These are phyloP conservation scores for Zygaena filipendulae DNA, from an alignment of 2,888 invertebrate genomes.

Conservation along the genomic window DNA sequence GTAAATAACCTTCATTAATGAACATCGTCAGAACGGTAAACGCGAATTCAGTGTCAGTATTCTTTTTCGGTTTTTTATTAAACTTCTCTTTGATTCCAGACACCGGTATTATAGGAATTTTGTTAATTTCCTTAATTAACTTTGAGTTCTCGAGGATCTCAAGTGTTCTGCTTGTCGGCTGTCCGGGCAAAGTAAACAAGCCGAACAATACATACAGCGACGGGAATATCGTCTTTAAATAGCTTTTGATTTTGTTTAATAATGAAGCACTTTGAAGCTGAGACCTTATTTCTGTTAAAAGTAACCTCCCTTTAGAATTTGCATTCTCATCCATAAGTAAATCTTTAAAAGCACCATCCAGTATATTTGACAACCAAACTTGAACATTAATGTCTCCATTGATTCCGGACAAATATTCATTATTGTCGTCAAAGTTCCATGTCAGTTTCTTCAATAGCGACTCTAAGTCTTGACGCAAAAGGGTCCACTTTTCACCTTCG, in stretches of 20 bases:
- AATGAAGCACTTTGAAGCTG: conserved; percentile 32
- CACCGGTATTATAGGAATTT: conserved; percentile 30
- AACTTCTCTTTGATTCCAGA: conserved; percentile 27
- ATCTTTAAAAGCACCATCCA: conserved; percentile 55
- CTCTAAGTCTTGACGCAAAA: conserved; percentile 42
- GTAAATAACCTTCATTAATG: conserved; percentile 50
- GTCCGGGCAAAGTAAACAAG: conserved; percentile 29
- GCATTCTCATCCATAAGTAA: conserved; percentile 40
- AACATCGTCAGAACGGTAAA: conserved; percentile 39
- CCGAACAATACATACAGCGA: conserved; percentile 44
- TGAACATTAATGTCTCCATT: conserved; percentile 59
- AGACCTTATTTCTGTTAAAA: conserved; percentile 35
- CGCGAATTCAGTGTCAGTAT: conserved; percentile 32
- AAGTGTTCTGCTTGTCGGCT: conserved; percentile 30
- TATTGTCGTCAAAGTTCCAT: conserved; percentile 37
- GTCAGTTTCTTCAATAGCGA: conserved; percentile 40
- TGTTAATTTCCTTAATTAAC: conserved; percentile 32
- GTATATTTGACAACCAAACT: conserved; percentile 54
- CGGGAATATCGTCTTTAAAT: conserved; percentile 51
- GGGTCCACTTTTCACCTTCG: conserved; percentile 57
- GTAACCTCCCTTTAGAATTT: conserved; percentile 21
- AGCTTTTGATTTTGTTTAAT: conserved; percentile 40
- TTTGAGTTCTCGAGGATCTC: conserved; percentile 30
- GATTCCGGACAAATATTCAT: conserved; percentile 60
- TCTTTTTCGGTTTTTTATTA: conserved; percentile 20